phyloP scores from a whole-genome alignment of 2,888 invertebrate species.

The Tenthredo mesomela region DNA sequence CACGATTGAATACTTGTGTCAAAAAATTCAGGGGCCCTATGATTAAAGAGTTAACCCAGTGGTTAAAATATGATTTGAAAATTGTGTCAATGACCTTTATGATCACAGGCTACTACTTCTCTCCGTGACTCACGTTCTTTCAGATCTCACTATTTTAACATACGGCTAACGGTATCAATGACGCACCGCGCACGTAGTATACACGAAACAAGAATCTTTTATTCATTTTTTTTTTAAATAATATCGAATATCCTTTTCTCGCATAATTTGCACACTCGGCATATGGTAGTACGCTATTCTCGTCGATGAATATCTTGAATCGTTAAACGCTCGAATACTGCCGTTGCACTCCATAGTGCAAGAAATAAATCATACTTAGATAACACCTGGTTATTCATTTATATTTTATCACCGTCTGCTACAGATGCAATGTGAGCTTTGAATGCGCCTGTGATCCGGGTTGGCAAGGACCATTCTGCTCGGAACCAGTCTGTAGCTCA shows the following conservation, averaged over 20 bases:
- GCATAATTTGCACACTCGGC: not conserved
- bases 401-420: conserved; percentile 38
- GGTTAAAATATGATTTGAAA: not conserved
- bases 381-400: not conserved
- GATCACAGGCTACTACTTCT: not conserved
- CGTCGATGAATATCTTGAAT: not conserved
- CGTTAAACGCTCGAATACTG: not conserved
- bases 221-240: not conserved
- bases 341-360: not conserved
- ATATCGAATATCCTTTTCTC: not conserved
- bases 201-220: not conserved
- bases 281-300: not conserved
- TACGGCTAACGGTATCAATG: conserved; percentile 25
- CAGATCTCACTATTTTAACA: conserved; percentile 14
- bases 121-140: conserved; percentile 27
- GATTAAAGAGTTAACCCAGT: not conserved
- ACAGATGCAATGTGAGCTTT: conserved; percentile 89
- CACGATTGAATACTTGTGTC: not conserved
- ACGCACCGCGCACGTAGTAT: conserved; percentile 23
- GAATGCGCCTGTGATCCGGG: conserved; percentile 92
- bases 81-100: conserved; percentile 26
- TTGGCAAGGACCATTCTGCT: conserved; percentile 94
- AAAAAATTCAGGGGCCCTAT: not conserved
- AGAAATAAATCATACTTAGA: not conserved
- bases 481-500: conserved; percentile 91